Evolutionary conservation across 2,797 vertebrate genomes (phyloP).

Genomic region (Periophthalmus magnuspinnatus): DNA sequence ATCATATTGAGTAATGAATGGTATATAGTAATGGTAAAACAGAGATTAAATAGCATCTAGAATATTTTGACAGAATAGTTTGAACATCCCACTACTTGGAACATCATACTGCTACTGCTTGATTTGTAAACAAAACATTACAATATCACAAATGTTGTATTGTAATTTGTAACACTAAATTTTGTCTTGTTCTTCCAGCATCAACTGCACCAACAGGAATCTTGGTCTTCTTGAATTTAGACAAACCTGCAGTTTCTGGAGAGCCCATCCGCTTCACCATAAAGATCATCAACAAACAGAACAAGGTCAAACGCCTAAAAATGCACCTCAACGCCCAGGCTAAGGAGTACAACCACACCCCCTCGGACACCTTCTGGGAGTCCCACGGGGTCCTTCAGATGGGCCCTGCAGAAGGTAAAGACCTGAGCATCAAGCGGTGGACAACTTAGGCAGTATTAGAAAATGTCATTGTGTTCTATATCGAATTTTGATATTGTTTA

Average conservation of each 20-base stretch:
- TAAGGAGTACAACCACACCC: conserved; percentile 79
- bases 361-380: conserved; percentile 81
- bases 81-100: no score
- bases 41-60: background rate
- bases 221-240: conserved; percentile 72
- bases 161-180: background rate
- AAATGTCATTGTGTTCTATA: no score
- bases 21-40: background rate
- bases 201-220: conserved; percentile 30
- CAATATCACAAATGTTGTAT: background rate
- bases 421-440: no score
- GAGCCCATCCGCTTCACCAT: conserved; percentile 80
- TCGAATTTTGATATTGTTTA: no score
- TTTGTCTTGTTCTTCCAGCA: conserved; percentile 8
- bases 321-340: conserved; percentile 83
- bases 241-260: conserved; percentile 77
- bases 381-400: conserved; percentile 63
- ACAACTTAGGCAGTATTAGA: no score
- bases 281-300: conserved; percentile 75
- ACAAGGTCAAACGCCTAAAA: conserved; percentile 70
- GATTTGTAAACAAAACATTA: background rate
- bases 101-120: background rate
- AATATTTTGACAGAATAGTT: background rate
- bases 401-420: conserved; percentile 81
- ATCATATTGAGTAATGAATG: background rate